Conservation (phyloP, 2,113 vertebrate species). For the Todiramphus saurophagus region DNA sequence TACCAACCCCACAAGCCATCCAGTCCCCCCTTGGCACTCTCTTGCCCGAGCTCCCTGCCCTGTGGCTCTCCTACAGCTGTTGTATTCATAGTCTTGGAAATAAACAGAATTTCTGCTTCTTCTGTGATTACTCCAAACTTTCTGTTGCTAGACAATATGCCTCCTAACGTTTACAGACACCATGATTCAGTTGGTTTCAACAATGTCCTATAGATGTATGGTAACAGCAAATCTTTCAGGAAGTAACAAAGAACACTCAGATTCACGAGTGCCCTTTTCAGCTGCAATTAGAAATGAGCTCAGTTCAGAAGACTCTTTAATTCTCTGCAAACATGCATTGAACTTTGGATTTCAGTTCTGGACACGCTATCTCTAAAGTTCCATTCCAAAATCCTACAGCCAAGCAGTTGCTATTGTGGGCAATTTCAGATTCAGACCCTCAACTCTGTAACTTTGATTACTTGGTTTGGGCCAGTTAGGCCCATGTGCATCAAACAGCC, state of each 20-base stretch:
- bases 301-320: neutral
- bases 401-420: neutral
- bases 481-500: neutral
- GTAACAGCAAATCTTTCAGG: neutral
- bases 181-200: neutral
- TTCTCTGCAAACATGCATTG: neutral
- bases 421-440: neutral
- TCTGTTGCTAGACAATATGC: neutral
- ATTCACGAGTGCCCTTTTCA: neutral
- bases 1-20: neutral
- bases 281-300: neutral
- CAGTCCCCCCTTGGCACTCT: neutral
- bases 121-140: neutral
- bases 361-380: neutral
- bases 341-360: neutral
- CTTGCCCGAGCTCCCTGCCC: conserved; percentile 9
- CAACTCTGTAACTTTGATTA: neutral
- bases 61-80: neutral
- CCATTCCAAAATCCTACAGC: neutral
- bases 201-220: neutral
- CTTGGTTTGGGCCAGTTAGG: neutral
- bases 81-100: neutral
- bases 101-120: neutral
- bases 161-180: conserved; percentile 7
- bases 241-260: neutral